These are phyloP conservation scores for Tetheella fluctuosa DNA, from an alignment of 2,888 invertebrate genomes.

Conservation along the genomic window DNA sequence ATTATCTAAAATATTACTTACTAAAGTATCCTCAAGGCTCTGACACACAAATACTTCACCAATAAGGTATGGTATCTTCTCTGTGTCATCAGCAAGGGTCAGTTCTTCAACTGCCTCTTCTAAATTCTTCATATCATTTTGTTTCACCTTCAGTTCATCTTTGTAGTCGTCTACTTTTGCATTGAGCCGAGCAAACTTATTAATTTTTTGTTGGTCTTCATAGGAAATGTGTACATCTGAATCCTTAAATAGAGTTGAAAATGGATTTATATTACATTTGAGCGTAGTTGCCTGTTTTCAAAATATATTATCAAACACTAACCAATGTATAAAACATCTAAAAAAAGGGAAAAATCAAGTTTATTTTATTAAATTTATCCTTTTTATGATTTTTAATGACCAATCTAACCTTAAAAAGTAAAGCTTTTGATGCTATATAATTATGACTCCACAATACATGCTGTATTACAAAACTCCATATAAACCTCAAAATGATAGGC, in stretches of 20 bases:
- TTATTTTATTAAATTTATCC: too few species aligned
- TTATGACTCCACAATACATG: too few species aligned
- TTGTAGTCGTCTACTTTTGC: constrained; percentile 95
- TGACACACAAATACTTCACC: constrained; percentile 96
- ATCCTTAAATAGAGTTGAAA: constrained; percentile 81
- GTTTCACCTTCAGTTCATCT: constrained; percentile 92
- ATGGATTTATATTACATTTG: constrained; percentile 4
- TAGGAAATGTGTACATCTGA: constrained; percentile 96
- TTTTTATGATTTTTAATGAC: too few species aligned
- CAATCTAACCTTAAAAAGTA: too few species aligned
- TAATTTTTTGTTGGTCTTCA: constrained; percentile 99
- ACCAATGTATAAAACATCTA: too few species aligned
- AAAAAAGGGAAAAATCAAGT: too few species aligned
- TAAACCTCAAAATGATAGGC: too few species aligned
- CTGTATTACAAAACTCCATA: too few species aligned
- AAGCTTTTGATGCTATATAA: too few species aligned
- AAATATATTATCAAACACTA: too few species aligned
- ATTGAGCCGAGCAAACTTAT: constrained; percentile 97
- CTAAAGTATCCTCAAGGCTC: constrained; percentile 89
- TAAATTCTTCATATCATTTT: constrained; percentile 95
- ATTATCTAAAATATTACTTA: constrained; percentile 56
- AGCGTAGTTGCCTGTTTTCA: too few species aligned
- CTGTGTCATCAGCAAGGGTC: constrained; percentile 89
- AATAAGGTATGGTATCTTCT: constrained; percentile 91
- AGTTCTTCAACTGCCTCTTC: constrained; percentile 97